Conservation (phyloP, 2,113 vertebrate species). For the Ptyas mucosa region DNA sequence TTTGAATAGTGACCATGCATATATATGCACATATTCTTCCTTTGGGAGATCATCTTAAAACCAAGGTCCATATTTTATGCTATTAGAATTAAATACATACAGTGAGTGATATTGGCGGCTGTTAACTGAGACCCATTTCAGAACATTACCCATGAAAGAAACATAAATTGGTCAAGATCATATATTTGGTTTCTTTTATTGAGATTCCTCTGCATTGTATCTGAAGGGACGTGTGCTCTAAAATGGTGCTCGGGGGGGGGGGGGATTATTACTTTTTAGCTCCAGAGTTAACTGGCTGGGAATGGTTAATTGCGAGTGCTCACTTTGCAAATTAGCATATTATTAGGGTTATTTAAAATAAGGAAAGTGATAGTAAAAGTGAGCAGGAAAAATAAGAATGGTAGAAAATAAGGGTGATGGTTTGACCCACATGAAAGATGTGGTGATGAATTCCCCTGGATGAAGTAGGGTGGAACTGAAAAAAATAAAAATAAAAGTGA, state of each 20-base stretch:
- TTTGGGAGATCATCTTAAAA: not conserved
- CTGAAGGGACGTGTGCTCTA: not conserved
- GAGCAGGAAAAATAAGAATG: not conserved
- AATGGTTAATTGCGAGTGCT: not conserved
- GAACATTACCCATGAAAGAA: not conserved
- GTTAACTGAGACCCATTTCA: not conserved
- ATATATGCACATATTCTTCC: not conserved
- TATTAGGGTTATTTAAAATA: not conserved
- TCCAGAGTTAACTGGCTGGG: not conserved
- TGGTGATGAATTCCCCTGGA: not conserved
- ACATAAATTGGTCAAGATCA: not conserved
- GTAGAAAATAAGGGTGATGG: not conserved
- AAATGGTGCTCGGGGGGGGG: not conserved
- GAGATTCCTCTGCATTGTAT: not conserved
- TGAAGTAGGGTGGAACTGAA: not conserved
- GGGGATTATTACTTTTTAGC: not conserved
- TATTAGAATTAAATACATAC: too few relatives aligned
- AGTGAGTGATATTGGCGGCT: not conserved
- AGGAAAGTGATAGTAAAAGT: not conserved
- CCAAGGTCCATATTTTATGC: not conserved
- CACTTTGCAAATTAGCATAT: not conserved
- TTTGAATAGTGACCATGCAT: not conserved
- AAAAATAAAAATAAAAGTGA: not conserved
- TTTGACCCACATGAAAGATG: not conserved
- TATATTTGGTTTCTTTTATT: not conserved